Evolutionary conservation across 2,888 invertebrate genomes (phyloP), one percentile per base, ranked within the genome.

Genomic region (Scaptomyza caliginosa): DNA sequence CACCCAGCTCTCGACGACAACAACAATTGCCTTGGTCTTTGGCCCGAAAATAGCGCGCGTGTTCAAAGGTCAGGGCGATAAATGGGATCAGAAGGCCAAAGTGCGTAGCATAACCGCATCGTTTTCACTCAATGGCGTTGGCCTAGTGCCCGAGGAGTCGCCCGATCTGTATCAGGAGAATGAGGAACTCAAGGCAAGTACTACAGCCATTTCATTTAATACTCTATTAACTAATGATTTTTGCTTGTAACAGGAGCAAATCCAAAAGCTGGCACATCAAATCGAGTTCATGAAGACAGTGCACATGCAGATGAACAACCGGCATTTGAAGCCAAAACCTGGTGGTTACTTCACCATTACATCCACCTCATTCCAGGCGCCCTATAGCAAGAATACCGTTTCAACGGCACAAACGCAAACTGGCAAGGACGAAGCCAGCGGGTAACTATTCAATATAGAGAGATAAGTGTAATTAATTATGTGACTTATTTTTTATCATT

Each of bases 241-340:
- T 36, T 0, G 1, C 2, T 8, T 2, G 16, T 5, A 3, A 11
- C 30, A 96, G 96, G 97, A 97, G 90, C 97, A 97, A 92, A 95
- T 97, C 28, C 97, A 97, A 87, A 97, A 97, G 90, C 92, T 97
- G 71, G 97, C 97, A 0, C 96, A 96, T 21, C 97, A 97, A 91
- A 97, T 97, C 78, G 97, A 97, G 91, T 96, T 96, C 91, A 96
- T 97, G 96, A 96, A 96, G 92, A 97, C 97, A 90, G 96, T 97
- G 17, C 96, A 97, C 88, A 97, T 97, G 97, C 96, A 97, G 92
- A 95, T 96, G 93, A 96, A 97, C 92, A 97, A 97, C 91, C 93
- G 97, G 5, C 97, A 97, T 91, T 92, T 97, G 77, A 95, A 96
- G 83, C 96, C 96, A 65, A 95, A 96, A 77, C 94, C 94, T 1